A percentile compares a stretch with the other conserved stretches of the same genome.
phyloP scores from a whole-genome alignment of 1,140 invertebrate genomes.

The Drosophila ironensis region DNA sequence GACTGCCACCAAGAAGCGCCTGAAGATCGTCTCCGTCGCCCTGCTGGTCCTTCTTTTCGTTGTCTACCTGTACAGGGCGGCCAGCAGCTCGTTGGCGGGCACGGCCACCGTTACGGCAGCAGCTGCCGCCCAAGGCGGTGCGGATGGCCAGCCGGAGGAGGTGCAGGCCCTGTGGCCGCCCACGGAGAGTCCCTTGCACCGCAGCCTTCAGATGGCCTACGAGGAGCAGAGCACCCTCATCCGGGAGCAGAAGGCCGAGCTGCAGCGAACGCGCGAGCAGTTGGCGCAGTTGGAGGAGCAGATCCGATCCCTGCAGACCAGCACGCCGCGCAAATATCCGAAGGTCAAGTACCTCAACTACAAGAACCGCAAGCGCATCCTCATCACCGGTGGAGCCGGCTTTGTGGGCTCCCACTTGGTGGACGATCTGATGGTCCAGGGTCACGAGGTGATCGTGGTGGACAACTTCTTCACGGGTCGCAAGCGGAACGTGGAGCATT shows the following conservation, averaged over 20 bases:
- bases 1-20: constrained; percentile 62
- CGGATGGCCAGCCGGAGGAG: constrained; percentile 17
- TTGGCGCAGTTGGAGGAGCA: constrained; percentile 88
- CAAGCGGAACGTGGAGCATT: constrained; percentile 98
- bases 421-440: constrained; percentile 96
- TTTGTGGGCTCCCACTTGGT: constrained; percentile 99
- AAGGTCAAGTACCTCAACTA: constrained; percentile 95
- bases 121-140: too few species aligned
- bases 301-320: constrained; percentile 87
- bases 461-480: constrained; percentile 99
- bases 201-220: constrained; percentile 50
- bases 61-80: constrained; percentile 52
- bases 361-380: constrained; percentile 93
- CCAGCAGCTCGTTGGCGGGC: constrained; percentile 2
- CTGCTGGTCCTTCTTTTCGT: constrained; percentile 23
- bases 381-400: constrained; percentile 98
- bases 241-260: constrained; percentile 82
- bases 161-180: constrained; percentile 54
- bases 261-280: constrained; percentile 85
- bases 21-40: constrained; percentile 48
- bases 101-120: not conserved
- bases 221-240: constrained; percentile 55
- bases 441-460: constrained; percentile 98
- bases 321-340: constrained; percentile 92
- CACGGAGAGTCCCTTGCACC: constrained; percentile 46